phyloP scores from a whole-genome alignment of 2,888 invertebrate species.

The Malachius bipustulatus region DNA sequence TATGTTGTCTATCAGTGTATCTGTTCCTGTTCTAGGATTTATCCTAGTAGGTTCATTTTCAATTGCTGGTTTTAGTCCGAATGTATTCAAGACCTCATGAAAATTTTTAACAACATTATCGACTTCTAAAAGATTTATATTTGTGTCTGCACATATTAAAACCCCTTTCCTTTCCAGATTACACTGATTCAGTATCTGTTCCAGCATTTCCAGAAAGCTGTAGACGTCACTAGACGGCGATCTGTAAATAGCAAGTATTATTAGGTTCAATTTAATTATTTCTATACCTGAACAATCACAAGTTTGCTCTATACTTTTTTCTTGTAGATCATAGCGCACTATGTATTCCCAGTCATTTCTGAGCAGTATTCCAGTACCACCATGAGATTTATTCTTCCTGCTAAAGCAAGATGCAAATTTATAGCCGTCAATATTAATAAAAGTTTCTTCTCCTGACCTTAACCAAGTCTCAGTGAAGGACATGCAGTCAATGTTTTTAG shows the following conservation, averaged over 20 bases:
- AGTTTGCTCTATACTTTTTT: neutral
- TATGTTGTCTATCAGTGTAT: no score
- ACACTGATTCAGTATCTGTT: neutral
- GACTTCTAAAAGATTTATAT: neutral
- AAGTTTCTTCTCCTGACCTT: conserved; percentile 1
- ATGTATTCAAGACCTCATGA: neutral
- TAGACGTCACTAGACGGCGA: neutral
- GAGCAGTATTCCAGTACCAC: neutral
- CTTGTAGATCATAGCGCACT: neutral
- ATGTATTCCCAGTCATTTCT: neutral
- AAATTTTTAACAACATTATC: conserved; percentile 1
- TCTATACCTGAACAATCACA: neutral
- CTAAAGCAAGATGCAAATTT: neutral
- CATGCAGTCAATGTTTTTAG: neutral
- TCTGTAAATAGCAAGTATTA: neutral
- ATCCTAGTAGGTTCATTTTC: no score
- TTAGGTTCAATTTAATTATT: neutral
- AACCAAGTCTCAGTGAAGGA: neutral
- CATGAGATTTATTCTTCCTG: neutral
- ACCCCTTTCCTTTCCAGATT: neutral
- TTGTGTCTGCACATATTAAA: no score
- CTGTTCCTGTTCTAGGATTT: no score
- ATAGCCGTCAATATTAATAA: neutral
- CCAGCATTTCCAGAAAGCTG: neutral
- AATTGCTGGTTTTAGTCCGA: no score